Percentiles rank a stretch among this genome's conserved stretches.
These are phyloP conservation scores for Anastrepha obliqua DNA, from an alignment of 1,140 invertebrate species.

Conservation along the genomic window DNA sequence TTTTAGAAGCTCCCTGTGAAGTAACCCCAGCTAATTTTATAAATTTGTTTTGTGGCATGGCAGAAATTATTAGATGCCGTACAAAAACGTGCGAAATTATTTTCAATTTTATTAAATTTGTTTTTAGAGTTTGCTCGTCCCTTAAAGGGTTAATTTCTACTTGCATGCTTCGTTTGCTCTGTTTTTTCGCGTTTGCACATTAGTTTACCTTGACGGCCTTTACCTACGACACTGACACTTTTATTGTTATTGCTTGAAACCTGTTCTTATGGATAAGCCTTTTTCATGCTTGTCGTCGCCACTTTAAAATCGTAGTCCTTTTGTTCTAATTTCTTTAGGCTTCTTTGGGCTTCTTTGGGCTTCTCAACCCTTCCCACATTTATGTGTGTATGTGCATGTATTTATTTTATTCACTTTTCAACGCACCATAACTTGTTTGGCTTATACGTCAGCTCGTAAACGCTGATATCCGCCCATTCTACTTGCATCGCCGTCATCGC, in stretches of 20 bases:
- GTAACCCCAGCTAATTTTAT: too few relatives aligned
- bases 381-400: not conserved
- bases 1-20: too few relatives aligned
- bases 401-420: conserved; percentile 45
- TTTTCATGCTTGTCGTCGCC: not conserved
- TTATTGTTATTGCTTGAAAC: conserved; percentile 30
- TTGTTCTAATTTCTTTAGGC: conserved; percentile 27
- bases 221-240: conserved; percentile 47
- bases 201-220: conserved; percentile 39
- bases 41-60: too few relatives aligned
- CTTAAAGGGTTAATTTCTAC: too few relatives aligned
- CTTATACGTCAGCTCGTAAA: conserved; percentile 37
- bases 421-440: conserved; percentile 42
- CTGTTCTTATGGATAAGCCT: conserved; percentile 17
- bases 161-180: not conserved
- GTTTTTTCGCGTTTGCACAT: not conserved
- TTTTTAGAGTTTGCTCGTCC: too few relatives aligned
- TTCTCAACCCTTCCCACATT: not conserved
- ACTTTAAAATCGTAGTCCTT: not conserved
- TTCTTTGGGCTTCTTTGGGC: not conserved
- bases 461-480: conserved; percentile 45
- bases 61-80: too few relatives aligned
- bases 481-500: not conserved
- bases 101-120: too few relatives aligned
- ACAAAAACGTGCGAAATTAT: too few relatives aligned